Percentiles rank a stretch among this genome's conserved stretches.
phyloP scores from a whole-genome alignment of 2,113 vertebrate species.

The Catharus fuscescens region DNA sequence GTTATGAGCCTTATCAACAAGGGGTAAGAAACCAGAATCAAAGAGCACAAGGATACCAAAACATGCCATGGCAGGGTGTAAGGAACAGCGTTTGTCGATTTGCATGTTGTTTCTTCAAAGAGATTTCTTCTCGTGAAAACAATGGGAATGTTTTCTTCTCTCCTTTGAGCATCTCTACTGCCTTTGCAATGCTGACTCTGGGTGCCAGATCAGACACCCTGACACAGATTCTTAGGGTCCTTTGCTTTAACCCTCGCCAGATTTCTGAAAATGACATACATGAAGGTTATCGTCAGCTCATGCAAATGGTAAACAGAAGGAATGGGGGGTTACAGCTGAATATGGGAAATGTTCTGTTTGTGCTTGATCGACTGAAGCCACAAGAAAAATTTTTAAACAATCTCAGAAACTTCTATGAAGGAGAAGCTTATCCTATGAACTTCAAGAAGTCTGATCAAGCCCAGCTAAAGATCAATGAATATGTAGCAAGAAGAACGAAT shows the following conservation, averaged over 20 bases:
- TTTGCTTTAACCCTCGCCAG: conserved; percentile 72
- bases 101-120: conserved; percentile 80
- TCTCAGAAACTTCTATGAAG: conserved; percentile 70
- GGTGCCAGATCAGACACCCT: conserved; percentile 81
- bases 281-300: conserved; percentile 77
- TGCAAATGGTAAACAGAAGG: conserved; percentile 72
- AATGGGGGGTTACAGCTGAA: conserved; percentile 69
- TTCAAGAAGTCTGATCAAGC: conserved; percentile 75
- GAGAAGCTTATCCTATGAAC: conserved; percentile 77
- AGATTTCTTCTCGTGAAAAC: conserved; percentile 50
- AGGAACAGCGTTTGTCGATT: conserved; percentile 64
- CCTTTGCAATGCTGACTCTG: conserved; percentile 80
- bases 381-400: conserved; percentile 67
- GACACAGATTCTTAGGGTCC: conserved; percentile 74
- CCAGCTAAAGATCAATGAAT: conserved; percentile 75
- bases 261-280: conserved; percentile 71
- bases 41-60: not conserved
- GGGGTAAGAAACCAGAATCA: not conserved
- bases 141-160: conserved; percentile 82
- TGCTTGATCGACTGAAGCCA: conserved; percentile 71
- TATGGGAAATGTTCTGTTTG: conserved; percentile 75
- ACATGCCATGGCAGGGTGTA: not conserved
- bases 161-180: conserved; percentile 78
- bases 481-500: conserved; percentile 79
- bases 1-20: not conserved